Evolutionary conservation across 2,888 invertebrate species (phyloP).

Genomic region (Aporophyla lueneburgensis): DNA sequence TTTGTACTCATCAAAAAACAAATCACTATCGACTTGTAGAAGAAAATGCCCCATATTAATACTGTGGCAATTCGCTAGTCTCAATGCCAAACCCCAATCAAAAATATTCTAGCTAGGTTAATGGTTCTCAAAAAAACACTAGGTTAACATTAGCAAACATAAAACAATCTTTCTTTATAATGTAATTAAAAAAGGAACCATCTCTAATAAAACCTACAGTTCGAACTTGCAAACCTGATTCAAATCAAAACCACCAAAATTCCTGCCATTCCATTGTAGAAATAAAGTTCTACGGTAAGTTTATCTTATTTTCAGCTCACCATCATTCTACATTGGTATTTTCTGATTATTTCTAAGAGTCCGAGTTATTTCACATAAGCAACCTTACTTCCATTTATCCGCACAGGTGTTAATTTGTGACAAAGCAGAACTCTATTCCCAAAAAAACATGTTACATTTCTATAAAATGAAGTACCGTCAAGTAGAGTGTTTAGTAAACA

Average conservation of each 20-base stretch:
- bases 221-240: neutral
- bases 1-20: neutral
- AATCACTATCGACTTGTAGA: neutral
- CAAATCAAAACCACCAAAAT: neutral
- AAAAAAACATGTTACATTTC: neutral
- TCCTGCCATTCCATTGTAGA: neutral
- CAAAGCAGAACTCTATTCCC: neutral
- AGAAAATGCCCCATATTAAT: neutral
- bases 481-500: constrained; percentile 8
- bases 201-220: neutral
- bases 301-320: neutral
- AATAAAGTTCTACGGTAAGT: neutral
- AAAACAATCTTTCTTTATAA: neutral
- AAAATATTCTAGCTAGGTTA: neutral
- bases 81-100: neutral
- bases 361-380: neutral
- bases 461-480: neutral
- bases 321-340: constrained; percentile 5
- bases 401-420: neutral
- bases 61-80: neutral
- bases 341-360: neutral
- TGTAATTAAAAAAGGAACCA: neutral
- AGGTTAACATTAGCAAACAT: neutral
- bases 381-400: neutral
- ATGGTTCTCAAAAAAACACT: neutral